Conservation (phyloP, 37 sponge, comb jelly and placozoan species). For the Eunapius fragilis region DNA sequence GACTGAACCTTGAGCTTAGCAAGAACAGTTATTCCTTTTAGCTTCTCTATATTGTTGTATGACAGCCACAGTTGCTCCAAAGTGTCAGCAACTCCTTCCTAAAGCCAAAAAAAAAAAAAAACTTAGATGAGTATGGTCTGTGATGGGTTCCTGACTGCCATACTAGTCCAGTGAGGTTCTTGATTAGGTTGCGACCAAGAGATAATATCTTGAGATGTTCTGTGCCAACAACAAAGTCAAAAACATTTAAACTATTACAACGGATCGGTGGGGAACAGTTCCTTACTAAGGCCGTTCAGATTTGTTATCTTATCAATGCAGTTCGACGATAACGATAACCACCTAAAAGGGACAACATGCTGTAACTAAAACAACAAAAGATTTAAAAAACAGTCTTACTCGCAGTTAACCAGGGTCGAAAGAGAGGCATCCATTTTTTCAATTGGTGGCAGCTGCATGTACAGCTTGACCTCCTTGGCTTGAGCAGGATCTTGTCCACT, state of each 20-base stretch:
- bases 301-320: constrained; percentile 95
- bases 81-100: constrained; percentile 94
- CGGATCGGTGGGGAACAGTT: too few species aligned
- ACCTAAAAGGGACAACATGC: constrained; percentile 28
- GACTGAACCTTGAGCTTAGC: constrained; percentile 82
- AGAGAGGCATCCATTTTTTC: constrained; percentile 98
- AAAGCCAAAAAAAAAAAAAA: not conserved
- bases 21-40: constrained; percentile 92
- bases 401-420: constrained; percentile 82
- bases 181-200: constrained; percentile 92
- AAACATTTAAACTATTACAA: not conserved
- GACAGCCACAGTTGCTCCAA: constrained; percentile 98
- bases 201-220: constrained; percentile 90
- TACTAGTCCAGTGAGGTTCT: constrained; percentile 91
- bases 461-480: constrained; percentile 78
- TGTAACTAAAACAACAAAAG: not conserved
- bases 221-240: constrained; percentile 8
- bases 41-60: constrained; percentile 95
- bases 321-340: constrained; percentile 91
- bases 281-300: constrained; percentile 95
- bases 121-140: not conserved
- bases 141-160: not conserved
- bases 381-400: constrained; percentile 65
- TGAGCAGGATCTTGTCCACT: constrained; percentile 81
- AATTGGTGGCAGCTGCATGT: constrained; percentile 91